A percentile compares a stretch with the other conserved stretches of the same genome.
Conservation (phyloP, 2,797 vertebrate genomes). For the Mormyrops boulengeri region DNA sequence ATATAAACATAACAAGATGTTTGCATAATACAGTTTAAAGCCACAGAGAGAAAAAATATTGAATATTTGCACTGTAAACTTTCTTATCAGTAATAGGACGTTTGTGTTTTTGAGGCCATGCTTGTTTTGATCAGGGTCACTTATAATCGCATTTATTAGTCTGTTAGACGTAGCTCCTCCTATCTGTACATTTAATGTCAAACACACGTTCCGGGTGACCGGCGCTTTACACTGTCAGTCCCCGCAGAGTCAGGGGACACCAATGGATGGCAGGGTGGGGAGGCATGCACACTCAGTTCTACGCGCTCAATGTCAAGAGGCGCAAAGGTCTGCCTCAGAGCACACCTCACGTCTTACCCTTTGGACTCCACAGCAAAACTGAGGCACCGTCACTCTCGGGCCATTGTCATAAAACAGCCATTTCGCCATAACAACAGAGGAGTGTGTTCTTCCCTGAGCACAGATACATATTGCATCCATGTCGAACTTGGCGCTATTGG, state of each 20-base stretch:
- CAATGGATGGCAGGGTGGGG: constrained; percentile 47
- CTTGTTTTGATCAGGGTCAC: background rate
- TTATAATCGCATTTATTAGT: background rate
- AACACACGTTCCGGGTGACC: constrained; percentile 8
- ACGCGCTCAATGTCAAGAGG: background rate
- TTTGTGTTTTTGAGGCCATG: background rate
- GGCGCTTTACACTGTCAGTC: constrained; percentile 38
- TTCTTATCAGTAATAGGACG: background rate
- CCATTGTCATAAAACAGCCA: background rate
- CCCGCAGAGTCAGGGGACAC: constrained; percentile 47
- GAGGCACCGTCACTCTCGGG: background rate
- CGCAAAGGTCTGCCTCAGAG: background rate
- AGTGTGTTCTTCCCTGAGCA: background rate
- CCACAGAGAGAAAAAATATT: background rate
- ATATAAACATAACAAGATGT: background rate
- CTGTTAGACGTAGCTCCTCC: background rate
- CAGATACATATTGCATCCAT: background rate
- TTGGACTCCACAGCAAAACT: background rate
- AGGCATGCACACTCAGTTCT: background rate
- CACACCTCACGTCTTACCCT: background rate
- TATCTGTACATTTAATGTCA: constrained; percentile 21
- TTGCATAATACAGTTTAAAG: background rate
- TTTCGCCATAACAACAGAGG: background rate
- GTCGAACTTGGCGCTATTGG: background rate
- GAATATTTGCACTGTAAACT: background rate